Evolutionary conservation across 2,113 vertebrate genomes (phyloP).

Genomic region (Gadus macrocephalus): DNA sequence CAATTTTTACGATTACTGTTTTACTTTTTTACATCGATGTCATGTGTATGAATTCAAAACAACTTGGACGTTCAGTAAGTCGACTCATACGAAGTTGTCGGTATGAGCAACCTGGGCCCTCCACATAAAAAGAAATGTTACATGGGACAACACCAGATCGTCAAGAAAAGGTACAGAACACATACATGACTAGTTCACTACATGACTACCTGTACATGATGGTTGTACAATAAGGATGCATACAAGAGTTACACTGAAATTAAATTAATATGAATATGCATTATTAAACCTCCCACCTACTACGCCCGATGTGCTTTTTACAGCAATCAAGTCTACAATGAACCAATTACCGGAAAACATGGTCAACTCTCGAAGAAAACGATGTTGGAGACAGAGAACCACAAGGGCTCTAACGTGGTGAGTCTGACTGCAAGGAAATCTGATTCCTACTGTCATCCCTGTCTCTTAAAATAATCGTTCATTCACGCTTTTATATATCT

Average conservation of each 20-base stretch:
- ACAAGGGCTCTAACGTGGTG: conserved; percentile 28
- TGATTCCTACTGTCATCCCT: no score
- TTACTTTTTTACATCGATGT: conserved; percentile 17
- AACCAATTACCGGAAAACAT: conserved; percentile 26
- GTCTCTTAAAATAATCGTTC: background rate
- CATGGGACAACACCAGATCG: conserved; percentile 69
- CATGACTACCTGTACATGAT: background rate
- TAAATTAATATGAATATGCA: no score
- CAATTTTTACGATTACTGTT: conserved; percentile 3
- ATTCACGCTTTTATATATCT: no score
- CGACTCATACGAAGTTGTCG: background rate
- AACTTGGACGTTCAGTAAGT: conserved; percentile 2
- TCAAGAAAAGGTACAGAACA: conserved; percentile 59
- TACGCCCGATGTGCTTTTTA: background rate
- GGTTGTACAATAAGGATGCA: no score
- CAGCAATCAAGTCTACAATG: conserved; percentile 38
- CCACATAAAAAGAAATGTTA: conserved; percentile 63
- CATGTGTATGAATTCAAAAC: conserved; percentile 26
- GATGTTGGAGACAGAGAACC: conserved; percentile 5
- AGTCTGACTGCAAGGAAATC: conserved; percentile 17
- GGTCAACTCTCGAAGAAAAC: conserved; percentile 16
- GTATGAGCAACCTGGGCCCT: conserved; percentile 47
- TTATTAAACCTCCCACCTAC: no score
- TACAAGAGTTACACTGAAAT: no score
- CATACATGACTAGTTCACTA: background rate